A percentile compares a stretch with the other conserved stretches of the same genome.
Conservation (phyloP, 2,113 vertebrate genomes). For the Solea solea region DNA sequence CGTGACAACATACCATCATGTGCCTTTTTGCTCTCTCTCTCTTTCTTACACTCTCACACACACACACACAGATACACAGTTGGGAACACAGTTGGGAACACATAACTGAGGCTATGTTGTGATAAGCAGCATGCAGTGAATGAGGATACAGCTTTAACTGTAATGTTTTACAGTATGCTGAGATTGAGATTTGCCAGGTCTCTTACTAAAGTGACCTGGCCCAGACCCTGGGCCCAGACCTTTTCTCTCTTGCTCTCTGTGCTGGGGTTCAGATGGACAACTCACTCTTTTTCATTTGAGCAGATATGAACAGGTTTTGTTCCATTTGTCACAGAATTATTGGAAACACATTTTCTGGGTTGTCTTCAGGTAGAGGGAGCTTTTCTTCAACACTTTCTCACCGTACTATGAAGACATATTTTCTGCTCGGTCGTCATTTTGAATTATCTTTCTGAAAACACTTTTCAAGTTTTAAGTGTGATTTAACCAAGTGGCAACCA, state of each 20-base stretch:
- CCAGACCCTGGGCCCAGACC: too few species aligned
- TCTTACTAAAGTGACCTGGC: background rate
- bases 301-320: conserved; percentile 22
- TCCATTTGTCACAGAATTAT: conserved; percentile 37
- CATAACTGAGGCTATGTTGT: background rate
- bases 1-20: conserved; percentile 6
- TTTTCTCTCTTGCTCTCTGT: conserved; percentile 5
- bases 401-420: background rate
- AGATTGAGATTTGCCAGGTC: conserved; percentile 17
- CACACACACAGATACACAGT: too few species aligned
- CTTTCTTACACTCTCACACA: background rate
- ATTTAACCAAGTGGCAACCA: too few species aligned
- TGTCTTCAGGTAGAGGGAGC: conserved; percentile 18
- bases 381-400: background rate
- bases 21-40: conserved; percentile 8
- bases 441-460: background rate
- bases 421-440: background rate
- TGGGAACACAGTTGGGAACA: background rate
- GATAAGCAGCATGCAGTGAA: conserved; percentile 7
- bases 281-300: conserved; percentile 7
- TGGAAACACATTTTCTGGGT: conserved; percentile 22
- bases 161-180: background rate
- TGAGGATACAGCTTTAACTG: background rate
- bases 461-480: background rate
- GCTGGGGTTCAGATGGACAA: conserved; percentile 12